Conservation (phyloP, 2,113 vertebrate genomes). For the Gnathonemus echidnorhynchus region DNA sequence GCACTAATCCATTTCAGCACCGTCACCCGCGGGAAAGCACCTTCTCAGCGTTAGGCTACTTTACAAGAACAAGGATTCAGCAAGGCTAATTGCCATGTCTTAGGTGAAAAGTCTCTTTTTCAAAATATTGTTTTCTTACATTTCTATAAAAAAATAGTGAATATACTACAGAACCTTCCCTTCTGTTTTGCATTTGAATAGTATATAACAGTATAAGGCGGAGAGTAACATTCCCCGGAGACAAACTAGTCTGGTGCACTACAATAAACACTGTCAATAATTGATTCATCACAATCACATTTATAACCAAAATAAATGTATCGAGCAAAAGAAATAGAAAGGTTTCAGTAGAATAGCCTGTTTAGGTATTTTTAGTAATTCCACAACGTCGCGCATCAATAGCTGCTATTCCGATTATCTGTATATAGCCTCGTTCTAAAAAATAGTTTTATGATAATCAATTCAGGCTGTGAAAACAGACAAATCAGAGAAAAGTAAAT, state of each 20-base stretch:
- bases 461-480: neutral
- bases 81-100: neutral
- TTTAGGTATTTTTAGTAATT: neutral
- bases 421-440: neutral
- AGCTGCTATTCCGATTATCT: neutral
- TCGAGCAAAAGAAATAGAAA: neutral
- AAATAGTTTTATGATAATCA: neutral
- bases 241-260: neutral
- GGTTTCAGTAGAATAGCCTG: neutral
- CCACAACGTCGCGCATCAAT: neutral
- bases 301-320: neutral
- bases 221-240: neutral
- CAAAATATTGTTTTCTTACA: neutral
- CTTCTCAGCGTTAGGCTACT: neutral
- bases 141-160: neutral
- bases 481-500: neutral
- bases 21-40: constrained; percentile 7
- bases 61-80: neutral
- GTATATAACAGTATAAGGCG: neutral
- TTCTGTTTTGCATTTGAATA: neutral
- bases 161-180: neutral
- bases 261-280: neutral
- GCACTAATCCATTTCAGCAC: constrained; percentile 3
- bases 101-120: neutral
- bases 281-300: neutral